Base-by-base conservation (phyloP, 2,888 invertebrate species). In the Idaea dimidiata region DNA sequence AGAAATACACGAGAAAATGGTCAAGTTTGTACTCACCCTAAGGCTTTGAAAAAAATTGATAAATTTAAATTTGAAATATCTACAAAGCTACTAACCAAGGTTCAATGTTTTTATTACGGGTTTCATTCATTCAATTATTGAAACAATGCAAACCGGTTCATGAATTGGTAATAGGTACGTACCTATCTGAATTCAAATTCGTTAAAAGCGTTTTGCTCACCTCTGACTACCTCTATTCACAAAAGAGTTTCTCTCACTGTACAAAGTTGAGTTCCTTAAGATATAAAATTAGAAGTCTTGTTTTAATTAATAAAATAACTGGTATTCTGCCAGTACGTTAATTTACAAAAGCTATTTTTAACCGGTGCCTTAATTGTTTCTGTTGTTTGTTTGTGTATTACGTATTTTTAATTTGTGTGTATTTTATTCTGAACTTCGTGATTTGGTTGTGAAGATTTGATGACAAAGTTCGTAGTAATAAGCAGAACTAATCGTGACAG, bases 181-280 rank as follows among this genome's bases (percentile, higher is more conserved):
- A 66, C 61, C 63, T 67, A 70, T 66, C 65, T 66, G 68, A 66
- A 68, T 67, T 70, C 63, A 68, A 67, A 68, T 70, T 67, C 66
- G 63, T 66, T 65, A 70, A 66, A 70, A 64, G 64, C 64, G 59
- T 63, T 67, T 57, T 61, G 58, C 43, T 65, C 65, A 63, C 58
- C 57, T 56, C 14, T 62, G 32, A 32, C 33, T 1, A 24, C 24
- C 24, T 63, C 53, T 58, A 7, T 55, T 53, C 58, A 16, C 33
- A n/a, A 43, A 53, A 24, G 58, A 10, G 53, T 62, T 58, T 57
- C 62, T 24, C 60, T 17, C 14, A 3, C 3, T 18, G 7, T 33
- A 16, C 59, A 43, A 10, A 10, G 10, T 10, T 43, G 43, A 8
- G 3, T 33, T 33, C 14, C 33, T 33, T 33, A 33, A 33, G 14